Evolutionary conservation across 2,113 vertebrate genomes (phyloP).

Genomic region (Probosciger aterrimus): DNA sequence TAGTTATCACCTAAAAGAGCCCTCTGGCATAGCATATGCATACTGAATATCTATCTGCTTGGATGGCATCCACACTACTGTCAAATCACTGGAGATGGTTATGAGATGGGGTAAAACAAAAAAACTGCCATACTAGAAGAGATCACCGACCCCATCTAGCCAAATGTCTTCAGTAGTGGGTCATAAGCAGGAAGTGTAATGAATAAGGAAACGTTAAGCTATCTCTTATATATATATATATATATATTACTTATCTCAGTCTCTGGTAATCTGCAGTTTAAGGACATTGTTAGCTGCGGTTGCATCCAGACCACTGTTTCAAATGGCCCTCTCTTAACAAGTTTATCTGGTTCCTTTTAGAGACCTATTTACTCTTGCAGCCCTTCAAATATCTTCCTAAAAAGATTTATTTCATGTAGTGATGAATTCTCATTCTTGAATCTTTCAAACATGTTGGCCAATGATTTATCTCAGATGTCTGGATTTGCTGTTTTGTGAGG

Average conservation of each 20-base stretch:
- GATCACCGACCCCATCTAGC: neutral
- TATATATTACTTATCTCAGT: neutral
- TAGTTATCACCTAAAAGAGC: conserved; percentile 56
- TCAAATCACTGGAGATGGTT: conserved; percentile 14
- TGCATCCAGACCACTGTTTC: neutral
- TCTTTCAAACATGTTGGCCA: neutral
- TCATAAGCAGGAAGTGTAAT: neutral
- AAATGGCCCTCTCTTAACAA: neutral
- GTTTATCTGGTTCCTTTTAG: neutral
- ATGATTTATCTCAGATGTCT: neutral
- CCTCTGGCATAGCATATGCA: conserved; percentile 19
- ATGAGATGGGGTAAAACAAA: neutral
- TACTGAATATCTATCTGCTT: conserved; percentile 6
- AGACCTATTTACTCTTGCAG: neutral
- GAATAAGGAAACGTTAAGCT: neutral
- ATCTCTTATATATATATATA: neutral
- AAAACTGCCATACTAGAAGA: neutral
- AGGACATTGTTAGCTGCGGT: neutral
- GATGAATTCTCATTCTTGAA: neutral
- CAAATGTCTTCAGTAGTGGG: neutral
- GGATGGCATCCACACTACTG: neutral
- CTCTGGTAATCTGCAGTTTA: neutral
- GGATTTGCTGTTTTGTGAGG: neutral
- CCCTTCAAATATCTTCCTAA: neutral
- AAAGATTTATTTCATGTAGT: neutral